Conservation (phyloP, 2,888 invertebrate genomes). For the Ochlodes sylvanus region DNA sequence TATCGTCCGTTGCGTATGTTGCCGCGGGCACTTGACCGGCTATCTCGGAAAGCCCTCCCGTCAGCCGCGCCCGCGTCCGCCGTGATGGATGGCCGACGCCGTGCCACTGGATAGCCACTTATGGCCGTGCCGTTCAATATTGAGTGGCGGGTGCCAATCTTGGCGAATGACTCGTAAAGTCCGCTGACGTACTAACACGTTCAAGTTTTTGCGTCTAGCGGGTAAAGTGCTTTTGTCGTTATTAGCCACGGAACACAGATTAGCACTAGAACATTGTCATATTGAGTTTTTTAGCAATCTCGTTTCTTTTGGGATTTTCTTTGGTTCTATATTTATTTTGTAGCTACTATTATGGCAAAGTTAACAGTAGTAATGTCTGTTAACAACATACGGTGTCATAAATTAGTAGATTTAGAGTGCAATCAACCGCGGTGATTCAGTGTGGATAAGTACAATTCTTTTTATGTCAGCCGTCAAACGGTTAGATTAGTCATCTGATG, state of each 20-base stretch:
- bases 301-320: too few species aligned
- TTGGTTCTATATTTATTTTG: too few species aligned
- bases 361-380: too few species aligned
- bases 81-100: slow-evolving; percentile 13
- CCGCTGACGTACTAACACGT: neutral
- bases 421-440: too few species aligned
- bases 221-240: neutral
- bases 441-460: too few species aligned
- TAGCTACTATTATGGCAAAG: too few species aligned
- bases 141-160: slow-evolving; percentile 1
- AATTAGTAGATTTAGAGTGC: too few species aligned
- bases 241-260: neutral
- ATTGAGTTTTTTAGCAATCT: neutral
- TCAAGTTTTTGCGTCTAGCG: neutral
- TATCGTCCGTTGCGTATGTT: too few species aligned
- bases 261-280: neutral
- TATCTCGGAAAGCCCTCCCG: slow-evolving; percentile 5
- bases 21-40: neutral
- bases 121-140: slow-evolving; percentile 6
- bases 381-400: too few species aligned
- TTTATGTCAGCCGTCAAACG: too few species aligned
- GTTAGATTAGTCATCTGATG: too few species aligned
- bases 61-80: neutral
- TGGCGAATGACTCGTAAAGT: slow-evolving; percentile 12
- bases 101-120: slow-evolving; percentile 7